Conservation (phyloP, 2,113 vertebrate species). For the Indri indri region DNA sequence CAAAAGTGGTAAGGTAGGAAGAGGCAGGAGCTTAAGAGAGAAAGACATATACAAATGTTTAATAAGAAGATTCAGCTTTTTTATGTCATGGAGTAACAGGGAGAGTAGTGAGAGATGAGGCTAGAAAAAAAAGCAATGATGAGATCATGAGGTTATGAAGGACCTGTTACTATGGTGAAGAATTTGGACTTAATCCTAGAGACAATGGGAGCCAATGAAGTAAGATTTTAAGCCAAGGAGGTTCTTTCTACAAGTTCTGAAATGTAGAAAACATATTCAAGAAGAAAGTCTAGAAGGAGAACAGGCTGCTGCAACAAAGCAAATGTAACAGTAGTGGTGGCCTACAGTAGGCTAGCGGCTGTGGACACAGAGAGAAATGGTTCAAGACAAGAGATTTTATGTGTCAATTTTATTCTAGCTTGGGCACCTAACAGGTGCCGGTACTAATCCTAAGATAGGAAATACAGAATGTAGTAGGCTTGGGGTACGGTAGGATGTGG, state of each 20-base stretch:
- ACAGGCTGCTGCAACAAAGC: not conserved
- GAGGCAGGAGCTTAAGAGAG: not conserved
- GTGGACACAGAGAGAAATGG: not conserved
- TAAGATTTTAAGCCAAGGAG: not conserved
- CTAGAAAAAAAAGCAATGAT: not conserved
- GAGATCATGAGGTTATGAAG: not conserved
- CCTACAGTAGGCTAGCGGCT: too few species aligned
- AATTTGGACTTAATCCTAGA: not conserved
- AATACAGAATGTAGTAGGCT: not conserved
- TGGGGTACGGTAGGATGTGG: rapidly evolving
- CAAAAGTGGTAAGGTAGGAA: not conserved
- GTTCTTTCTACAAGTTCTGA: not conserved
- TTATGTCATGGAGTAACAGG: not conserved
- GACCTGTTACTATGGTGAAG: not conserved
- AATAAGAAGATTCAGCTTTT: not conserved
- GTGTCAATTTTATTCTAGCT: not conserved
- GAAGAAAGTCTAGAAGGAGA: not conserved
- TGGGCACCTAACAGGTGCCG: not conserved
- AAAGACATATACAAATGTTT: not conserved
- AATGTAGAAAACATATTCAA: not conserved
- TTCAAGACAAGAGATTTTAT: not conserved
- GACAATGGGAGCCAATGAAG: not conserved
- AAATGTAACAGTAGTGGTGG: not conserved
- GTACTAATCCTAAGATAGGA: not conserved
- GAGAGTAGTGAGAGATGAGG: not conserved